phyloP scores from a whole-genome alignment of 1,140 invertebrate genomes.

The Caenorhabditis tropicalis region DNA sequence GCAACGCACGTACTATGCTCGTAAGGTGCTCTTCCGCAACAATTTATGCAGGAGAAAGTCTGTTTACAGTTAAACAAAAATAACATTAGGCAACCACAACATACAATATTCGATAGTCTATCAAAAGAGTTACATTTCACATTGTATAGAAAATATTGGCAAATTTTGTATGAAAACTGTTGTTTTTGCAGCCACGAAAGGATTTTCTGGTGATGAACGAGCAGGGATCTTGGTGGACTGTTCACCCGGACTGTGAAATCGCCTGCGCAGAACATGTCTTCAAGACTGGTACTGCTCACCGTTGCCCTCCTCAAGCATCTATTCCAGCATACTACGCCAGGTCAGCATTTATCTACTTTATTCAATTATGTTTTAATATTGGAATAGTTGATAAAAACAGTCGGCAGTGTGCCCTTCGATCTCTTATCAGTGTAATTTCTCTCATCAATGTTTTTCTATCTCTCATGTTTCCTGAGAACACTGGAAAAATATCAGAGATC shows the following conservation, averaged over 20 bases:
- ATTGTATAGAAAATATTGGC: no score
- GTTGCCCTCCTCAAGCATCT: slow-evolving; percentile 46
- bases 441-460: background rate
- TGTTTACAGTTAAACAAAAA: background rate
- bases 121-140: no score
- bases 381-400: background rate
- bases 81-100: background rate
- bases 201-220: slow-evolving; percentile 53
- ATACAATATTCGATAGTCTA: background rate
- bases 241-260: slow-evolving; percentile 45
- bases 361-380: background rate
- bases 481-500: slow-evolving; percentile 20
- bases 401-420: background rate
- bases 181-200: slow-evolving; percentile 49
- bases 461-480: background rate
- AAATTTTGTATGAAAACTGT: background rate
- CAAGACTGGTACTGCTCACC: slow-evolving; percentile 26
- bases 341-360: background rate
- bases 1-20: slow-evolving; percentile 11
- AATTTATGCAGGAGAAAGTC: slow-evolving; percentile 5
- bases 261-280: slow-evolving; percentile 49
- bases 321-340: slow-evolving; percentile 14
- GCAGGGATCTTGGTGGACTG: slow-evolving; percentile 50
- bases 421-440: slow-evolving; percentile 16
- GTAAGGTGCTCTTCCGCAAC: background rate